Base-by-base conservation (phyloP, 2,113 vertebrate species). In the Echinops telfairi region DNA sequence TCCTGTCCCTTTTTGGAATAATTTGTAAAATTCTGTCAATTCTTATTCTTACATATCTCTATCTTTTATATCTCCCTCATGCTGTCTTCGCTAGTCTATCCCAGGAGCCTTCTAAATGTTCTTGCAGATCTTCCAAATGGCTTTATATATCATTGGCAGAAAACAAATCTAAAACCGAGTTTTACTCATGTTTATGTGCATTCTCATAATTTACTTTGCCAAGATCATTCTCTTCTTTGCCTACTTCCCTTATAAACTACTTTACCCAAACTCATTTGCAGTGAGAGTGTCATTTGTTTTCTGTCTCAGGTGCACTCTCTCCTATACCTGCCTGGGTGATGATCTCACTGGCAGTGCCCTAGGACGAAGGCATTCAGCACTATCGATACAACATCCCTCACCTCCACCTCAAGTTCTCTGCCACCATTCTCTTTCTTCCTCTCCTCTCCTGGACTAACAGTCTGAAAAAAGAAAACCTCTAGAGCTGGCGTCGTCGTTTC, bases 141-240 rank as follows among this genome's bases (percentile, higher is more conserved):
- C 19, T 71, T 89, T 58, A 25, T 77, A 58, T 25, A 19, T 36
- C 66, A 33, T 53, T 92, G 91, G 62, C 75, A 86, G 78, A 15
- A 87, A 83, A 80, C 16, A 62, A 62, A 33, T 17, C 22, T 64
- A 23, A 86, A 77, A 90, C 31, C 80, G 6, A 71, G 12, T 88
- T 96, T 88, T 90, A 8, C 73, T 94, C 77, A 27, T 47, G 10
- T 91, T 70, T 73, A 79, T 82, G 20, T 87, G 36, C 57, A 85
- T 80, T 92, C 82, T n/a, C 79, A 77, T 70, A 38, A 85, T 75
- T 91, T 89, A 58, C 15, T 90, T 89, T 79, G 62, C 43, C 38
- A 83, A 25, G 64, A 79, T 40, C 62, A 91, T 88, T 92, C 76
- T 95, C 89, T 64, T 47, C 5, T 5, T 5, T 47, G 47, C 47